Evolutionary conservation across 2,888 invertebrate species (phyloP).

Genomic region (Cryptus armator): DNA sequence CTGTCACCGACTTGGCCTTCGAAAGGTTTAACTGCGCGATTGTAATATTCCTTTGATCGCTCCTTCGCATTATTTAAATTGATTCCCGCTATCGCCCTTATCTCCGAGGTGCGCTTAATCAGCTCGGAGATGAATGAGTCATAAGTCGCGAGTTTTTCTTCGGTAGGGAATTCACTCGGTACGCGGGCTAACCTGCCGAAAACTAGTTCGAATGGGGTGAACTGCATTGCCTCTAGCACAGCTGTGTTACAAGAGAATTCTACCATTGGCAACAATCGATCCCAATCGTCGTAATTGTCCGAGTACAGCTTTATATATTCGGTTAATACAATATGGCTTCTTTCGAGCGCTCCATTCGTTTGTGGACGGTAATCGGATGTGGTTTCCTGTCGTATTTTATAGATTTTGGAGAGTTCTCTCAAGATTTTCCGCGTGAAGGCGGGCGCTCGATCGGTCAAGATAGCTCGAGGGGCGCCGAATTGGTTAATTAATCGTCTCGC

Average conservation of each 20-base stretch:
- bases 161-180: slow-evolving; percentile 39
- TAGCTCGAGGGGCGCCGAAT: slow-evolving; percentile 55
- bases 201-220: slow-evolving; percentile 59
- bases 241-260: slow-evolving; percentile 58
- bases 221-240: slow-evolving; percentile 55
- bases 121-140: slow-evolving; percentile 17
- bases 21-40: slow-evolving; percentile 1
- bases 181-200: slow-evolving; percentile 41
- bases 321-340: slow-evolving; percentile 50
- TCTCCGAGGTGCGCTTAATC: not conserved
- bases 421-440: slow-evolving; percentile 52
- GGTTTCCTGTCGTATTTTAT: slow-evolving; percentile 51
- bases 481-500: slow-evolving; percentile 38
- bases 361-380: slow-evolving; percentile 62
- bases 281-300: slow-evolving; percentile 45
- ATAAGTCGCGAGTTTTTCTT: slow-evolving; percentile 45
- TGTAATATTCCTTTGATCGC: slow-evolving; percentile 46
- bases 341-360: slow-evolving; percentile 56
- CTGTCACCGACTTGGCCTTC: slow-evolving; percentile 22
- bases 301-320: slow-evolving; percentile 60
- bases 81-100: slow-evolving; percentile 20
- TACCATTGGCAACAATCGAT: slow-evolving; percentile 47
- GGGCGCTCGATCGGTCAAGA: slow-evolving; percentile 56
- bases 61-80: slow-evolving; percentile 34
- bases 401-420: slow-evolving; percentile 49